Percentiles rank a stretch among this genome's conserved stretches.
Conservation (phyloP, 2,113 vertebrate species). For the Crotalus tigris region DNA sequence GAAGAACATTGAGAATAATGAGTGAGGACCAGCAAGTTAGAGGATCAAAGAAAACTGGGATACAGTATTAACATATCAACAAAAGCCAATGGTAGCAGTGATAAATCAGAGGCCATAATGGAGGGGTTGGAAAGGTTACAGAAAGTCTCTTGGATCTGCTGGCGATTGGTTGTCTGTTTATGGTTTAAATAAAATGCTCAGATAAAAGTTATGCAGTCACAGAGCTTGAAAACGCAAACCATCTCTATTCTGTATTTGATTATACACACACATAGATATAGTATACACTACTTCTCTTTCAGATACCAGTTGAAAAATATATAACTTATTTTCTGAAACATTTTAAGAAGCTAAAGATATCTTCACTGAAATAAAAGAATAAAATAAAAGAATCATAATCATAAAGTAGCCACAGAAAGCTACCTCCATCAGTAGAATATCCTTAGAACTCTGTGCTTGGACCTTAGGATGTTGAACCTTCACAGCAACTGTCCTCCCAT, state of each 20-base stretch:
- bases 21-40: neutral
- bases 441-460: slow-evolving; percentile 85
- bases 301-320: neutral
- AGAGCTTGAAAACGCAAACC: neutral
- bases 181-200: neutral
- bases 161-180: neutral
- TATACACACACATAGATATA: neutral
- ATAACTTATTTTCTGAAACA: neutral
- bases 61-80: neutral
- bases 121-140: neutral
- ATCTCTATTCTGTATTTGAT: slow-evolving; percentile 1
- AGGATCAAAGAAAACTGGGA: neutral
- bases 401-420: neutral
- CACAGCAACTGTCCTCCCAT: slow-evolving; percentile 91
- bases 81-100: neutral
- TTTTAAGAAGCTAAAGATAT: neutral
- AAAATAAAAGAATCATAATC: neutral
- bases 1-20: neutral
- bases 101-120: neutral
- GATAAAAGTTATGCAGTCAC: neutral
- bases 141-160: neutral
- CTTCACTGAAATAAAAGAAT: neutral
- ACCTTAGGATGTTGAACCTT: slow-evolving; percentile 98
- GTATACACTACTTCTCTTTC: neutral
- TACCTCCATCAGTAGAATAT: slow-evolving; percentile 95